Base-by-base conservation (phyloP, 2,797 vertebrate species). In the Liasis olivaceus region DNA sequence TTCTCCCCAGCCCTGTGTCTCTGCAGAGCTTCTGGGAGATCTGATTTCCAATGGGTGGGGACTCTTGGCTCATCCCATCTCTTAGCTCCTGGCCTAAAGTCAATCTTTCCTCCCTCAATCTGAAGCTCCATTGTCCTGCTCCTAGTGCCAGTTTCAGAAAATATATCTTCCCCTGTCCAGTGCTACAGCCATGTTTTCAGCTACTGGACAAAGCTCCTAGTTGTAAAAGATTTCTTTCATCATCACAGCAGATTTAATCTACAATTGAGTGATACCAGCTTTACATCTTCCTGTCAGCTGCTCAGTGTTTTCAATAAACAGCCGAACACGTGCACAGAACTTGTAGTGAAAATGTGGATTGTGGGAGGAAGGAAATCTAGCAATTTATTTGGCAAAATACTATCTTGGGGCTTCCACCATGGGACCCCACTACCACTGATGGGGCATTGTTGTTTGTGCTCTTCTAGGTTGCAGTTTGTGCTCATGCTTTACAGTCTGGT, bases 401-500 rank as follows among this genome's bases (percentile, higher is more conserved):
- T 47, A 81, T 47, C 36, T 47, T 47, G 24, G 9, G 72, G 9
- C 24, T 47, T 81, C 36, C 42, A 81, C 8, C 36, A 24, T 1
- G 7, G 66, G 31, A 47, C 2, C 36, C 20, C 8, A 47, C 0
- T 3, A 31, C 17, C 17, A 81, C 36, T 81, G 36, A 8, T 81
- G 20, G 31, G 6, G 20, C 42, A 36, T 11, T 81, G 11, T 81
- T 81, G 36, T 72, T 72, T 20, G 14, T 22, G 20, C 8, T 81
- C 36, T 47, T 81, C 72, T 36, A 81, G 9, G 20, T 22, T 81
- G 36, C 72, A 81, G 11, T 36, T 36, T 36, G 36, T 81, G 20
- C 36, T 24, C 8, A 0, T 1, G 36, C 9, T 81, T 47, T 47
- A 81, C 24, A 47, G 36, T 81, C 36, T 0, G 3, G 36, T 8